Evolutionary conservation across 2,797 vertebrate genomes (phyloP), one percentile per base, ranked within the genome.

Genomic region (Vultur gryphus): DNA sequence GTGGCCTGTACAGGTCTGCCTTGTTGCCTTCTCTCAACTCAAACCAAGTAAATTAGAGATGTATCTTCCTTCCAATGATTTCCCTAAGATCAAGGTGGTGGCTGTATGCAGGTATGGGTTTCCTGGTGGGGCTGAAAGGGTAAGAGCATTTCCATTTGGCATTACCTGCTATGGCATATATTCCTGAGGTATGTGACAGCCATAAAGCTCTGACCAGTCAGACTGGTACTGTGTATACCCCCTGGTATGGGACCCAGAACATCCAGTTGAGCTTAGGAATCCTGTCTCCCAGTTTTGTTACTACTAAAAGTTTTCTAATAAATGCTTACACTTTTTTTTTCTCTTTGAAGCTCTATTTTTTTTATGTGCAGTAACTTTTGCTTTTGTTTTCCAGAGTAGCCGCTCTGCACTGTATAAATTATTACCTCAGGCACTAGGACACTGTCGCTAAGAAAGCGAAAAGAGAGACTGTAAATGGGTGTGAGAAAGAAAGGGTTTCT

Each of bases 401-500:
- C 69, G 11, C 31, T 91, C 62, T 69, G 19, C 13, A 18, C 16
- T 62, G 39, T 71, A 57, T 49, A 71, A 93, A 70, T 89, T 66
- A 69, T 77, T 89, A 82, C 81, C 49, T 82, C 10, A 44, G 81
- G 78, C 91, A 78, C 29, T 57, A 92, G 78, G 49, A 93, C 33
- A n/a, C 28, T 81, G 39, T 79, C 82, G 20, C 75, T 86, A 82
- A 57, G 83, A 82, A 82, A 92, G 77, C 7, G 10, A 80, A 72
- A 79, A 67, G 62, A 69, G 6, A 65, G n/a, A n/a, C 31, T 84
- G 41, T 80, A 92, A 94, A 79, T 67, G 55, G 23, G 72, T 48
- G 20, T 84, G 64, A 91, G 41, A 94, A 95, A 93, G 43, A 85
- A 95, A 77, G 64, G 37, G 19, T 58, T 88, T 91, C 43, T 84